These are phyloP conservation scores for Stratiomys singularior DNA, from an alignment of 2,888 invertebrate genomes.

Conservation along the genomic window DNA sequence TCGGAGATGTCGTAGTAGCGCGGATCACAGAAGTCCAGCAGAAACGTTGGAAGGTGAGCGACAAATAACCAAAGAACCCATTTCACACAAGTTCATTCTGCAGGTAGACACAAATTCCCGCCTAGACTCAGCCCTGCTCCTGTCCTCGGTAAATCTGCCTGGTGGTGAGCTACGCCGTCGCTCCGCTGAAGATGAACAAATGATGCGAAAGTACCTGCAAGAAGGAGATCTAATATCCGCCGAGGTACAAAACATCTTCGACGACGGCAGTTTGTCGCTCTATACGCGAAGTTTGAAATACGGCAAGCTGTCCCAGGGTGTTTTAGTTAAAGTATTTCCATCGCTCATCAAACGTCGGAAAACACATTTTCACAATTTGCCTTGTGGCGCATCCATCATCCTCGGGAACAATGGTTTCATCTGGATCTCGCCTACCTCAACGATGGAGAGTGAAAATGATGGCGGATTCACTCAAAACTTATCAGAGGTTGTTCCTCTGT, in stretches of 20 bases:
- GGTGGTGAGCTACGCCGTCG: slow-evolving; percentile 94
- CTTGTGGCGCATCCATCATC: slow-evolving; percentile 91
- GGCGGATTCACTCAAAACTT: slow-evolving; percentile 84
- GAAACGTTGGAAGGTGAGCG: slow-evolving; percentile 81
- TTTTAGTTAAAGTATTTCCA: slow-evolving; percentile 89
- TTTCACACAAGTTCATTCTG: neutral
- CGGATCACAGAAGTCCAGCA: slow-evolving; percentile 94
- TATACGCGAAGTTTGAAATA: slow-evolving; percentile 97
- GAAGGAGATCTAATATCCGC: slow-evolving; percentile 98
- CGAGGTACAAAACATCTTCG: slow-evolving; percentile 93
- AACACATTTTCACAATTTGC: slow-evolving; percentile 93
- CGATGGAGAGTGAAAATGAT: slow-evolving; percentile 71
- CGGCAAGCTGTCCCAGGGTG: slow-evolving; percentile 93
- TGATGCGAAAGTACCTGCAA: slow-evolving; percentile 94
- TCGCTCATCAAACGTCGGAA: slow-evolving; percentile 92
- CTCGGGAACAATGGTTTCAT: slow-evolving; percentile 97
- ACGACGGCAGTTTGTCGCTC: slow-evolving; percentile 90
- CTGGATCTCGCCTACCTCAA: slow-evolving; percentile 84
- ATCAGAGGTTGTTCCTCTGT: slow-evolving; percentile 74
- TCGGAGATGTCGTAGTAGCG: slow-evolving; percentile 97
- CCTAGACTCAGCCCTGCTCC: slow-evolving; percentile 83
- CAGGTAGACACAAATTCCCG: slow-evolving; percentile 89
- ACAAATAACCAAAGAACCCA: neutral
- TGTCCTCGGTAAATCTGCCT: slow-evolving; percentile 97
- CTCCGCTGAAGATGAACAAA: slow-evolving; percentile 95